Percentiles rank a stretch among this genome's conserved stretches.
phyloP scores from a whole-genome alignment of 2,113 vertebrate species.

The Petaurus breviceps region DNA sequence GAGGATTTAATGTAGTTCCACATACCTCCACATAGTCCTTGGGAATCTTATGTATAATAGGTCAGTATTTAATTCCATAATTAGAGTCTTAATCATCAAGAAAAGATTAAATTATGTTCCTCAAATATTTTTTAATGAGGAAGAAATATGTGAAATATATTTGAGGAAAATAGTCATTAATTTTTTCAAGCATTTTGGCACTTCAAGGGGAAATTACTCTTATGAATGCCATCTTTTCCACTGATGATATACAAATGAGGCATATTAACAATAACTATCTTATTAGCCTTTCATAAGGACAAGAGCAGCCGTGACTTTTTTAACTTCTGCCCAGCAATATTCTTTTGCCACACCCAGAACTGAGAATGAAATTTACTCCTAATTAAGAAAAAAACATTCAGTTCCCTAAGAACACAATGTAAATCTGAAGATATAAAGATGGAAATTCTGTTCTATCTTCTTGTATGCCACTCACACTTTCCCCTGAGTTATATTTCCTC shows the following conservation, averaged over 20 bases:
- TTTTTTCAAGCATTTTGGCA: not conserved
- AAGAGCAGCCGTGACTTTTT: slow-evolving; percentile 49
- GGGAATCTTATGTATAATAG: not conserved
- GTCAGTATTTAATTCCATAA: not conserved
- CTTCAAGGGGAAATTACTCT: not conserved
- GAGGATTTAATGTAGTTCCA: not conserved
- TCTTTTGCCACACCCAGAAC: slow-evolving; percentile 33
- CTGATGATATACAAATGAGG: not conserved
- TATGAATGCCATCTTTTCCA: not conserved
- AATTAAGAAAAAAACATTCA: not conserved
- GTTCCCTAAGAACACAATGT: slow-evolving; percentile 43
- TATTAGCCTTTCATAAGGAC: slow-evolving; percentile 15
- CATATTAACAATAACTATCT: slow-evolving; percentile 31
- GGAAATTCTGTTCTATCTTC: not conserved
- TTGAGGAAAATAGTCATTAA: not conserved
- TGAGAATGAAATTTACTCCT: slow-evolving; percentile 13
- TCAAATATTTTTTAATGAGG: not conserved
- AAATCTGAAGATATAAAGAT: not conserved
- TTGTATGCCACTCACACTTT: not conserved
- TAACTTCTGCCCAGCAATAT: not conserved
- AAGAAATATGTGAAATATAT: not conserved
- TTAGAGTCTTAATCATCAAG: not conserved
- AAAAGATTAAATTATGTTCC: not conserved
- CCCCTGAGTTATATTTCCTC: not conserved
- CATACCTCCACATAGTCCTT: not conserved